A percentile compares a stretch with the other conserved stretches of the same genome.
These are phyloP conservation scores for Tauraco erythrolophus DNA, from an alignment of 2,113 vertebrate genomes.

Conservation along the genomic window DNA sequence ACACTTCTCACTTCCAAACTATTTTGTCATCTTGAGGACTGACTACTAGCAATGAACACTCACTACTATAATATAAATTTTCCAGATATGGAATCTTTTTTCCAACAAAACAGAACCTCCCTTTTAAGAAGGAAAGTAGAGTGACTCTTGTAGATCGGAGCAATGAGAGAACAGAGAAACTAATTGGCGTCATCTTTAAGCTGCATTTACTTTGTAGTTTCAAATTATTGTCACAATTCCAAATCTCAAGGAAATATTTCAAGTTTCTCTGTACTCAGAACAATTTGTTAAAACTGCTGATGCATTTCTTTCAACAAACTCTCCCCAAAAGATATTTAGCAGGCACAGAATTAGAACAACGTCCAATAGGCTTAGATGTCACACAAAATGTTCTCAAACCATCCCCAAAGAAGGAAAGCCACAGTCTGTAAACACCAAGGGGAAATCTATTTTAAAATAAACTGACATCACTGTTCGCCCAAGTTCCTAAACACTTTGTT, in stretches of 20 bases:
- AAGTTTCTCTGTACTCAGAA: neutral
- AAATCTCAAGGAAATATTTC: neutral
- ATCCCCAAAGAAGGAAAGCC: neutral
- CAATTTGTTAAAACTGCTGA: neutral
- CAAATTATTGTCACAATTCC: neutral
- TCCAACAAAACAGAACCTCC: neutral
- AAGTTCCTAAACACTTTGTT: neutral
- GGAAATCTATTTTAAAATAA: neutral
- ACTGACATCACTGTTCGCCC: neutral
- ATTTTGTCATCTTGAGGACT: neutral
- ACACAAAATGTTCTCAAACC: neutral
- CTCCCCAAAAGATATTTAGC: neutral
- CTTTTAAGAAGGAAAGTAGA: neutral
- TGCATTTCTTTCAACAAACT: neutral
- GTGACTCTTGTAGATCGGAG: fast-evolving
- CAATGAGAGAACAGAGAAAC: neutral
- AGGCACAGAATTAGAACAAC: neutral
- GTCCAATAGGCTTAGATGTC: neutral
- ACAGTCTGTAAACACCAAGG: neutral
- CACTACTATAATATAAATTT: neutral
- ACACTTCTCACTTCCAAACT: neutral
- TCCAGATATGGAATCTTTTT: neutral
- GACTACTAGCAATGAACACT: neutral
- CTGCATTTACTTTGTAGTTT: neutral
- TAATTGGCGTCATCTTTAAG: neutral